These are phyloP conservation scores for Proterorhinus semilunaris DNA, from an alignment of 2,113 vertebrate species.

Conservation along the genomic window DNA sequence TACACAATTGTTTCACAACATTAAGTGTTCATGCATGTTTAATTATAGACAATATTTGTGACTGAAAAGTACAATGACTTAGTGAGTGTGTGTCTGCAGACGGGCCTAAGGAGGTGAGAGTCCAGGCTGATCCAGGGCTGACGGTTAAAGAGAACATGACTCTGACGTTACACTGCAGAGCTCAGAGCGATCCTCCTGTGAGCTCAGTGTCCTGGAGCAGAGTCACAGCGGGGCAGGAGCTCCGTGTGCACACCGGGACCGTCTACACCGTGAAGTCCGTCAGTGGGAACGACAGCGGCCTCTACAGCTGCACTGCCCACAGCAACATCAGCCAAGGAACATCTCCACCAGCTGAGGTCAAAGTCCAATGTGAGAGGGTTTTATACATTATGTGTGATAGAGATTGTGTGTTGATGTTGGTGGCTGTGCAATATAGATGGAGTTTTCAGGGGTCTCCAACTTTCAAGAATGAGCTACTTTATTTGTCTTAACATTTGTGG, in stretches of 20 bases:
- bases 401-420: too few species aligned
- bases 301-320: constrained; percentile 47
- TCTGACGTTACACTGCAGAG: constrained; percentile 46
- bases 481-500: too few species aligned
- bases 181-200: constrained; percentile 26
- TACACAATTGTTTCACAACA: too few species aligned
- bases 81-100: constrained; percentile 38
- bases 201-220: constrained; percentile 50
- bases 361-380: constrained; percentile 62
- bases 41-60: background rate
- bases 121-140: background rate
- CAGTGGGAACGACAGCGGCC: constrained; percentile 37
- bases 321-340: constrained; percentile 40
- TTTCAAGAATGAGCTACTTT: too few species aligned
- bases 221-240: background rate
- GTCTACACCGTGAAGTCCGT: background rate
- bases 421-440: too few species aligned
- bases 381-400: background rate
- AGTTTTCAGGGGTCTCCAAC: too few species aligned
- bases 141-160: constrained; percentile 28
- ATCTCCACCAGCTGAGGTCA: constrained; percentile 29
- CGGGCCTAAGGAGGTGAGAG: constrained; percentile 43
- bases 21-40: too few species aligned
- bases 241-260: rapidly evolving
- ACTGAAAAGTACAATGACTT: background rate